Base-by-base conservation (phyloP, 2,113 vertebrate species). In the Polypterus bichir region DNA sequence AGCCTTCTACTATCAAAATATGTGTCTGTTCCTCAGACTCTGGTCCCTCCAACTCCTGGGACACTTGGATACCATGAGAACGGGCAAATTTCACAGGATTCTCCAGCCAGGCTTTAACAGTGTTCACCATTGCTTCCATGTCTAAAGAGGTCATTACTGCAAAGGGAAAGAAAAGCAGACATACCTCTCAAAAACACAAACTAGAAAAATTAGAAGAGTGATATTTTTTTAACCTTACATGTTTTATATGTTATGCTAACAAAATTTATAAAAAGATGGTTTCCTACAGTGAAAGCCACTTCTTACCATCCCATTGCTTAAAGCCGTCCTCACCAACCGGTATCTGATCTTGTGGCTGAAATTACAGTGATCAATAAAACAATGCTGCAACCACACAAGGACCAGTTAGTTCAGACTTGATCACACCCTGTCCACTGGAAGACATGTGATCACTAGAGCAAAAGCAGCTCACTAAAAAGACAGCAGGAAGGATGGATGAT, bases 251-350 rank as follows among this genome's bases (percentile, higher is more conserved):
- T 27, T 27, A 27, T 27, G 27, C 27, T 27, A 27, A 27, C 27
- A 27, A 27, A 27, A 27, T 27, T 27, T 27, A 27, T 27, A 27
- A 27, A 27, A 27, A 27, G 27, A 27, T 64, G 61, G 67, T 77
- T 86, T 83, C 84, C 85, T 87, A 86, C 61, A 70, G 81, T 77
- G 71, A 86, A 74, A 86, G 85, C 80, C 68, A 77, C 74, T 27
- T 85, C 95, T 97, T 88, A 93, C 88, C 88, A 86, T 90, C 88
- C 85, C 86, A 90, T 73, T 90, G 88, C 76, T 66, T 90, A 88
- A 88, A 90, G 84, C 88, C 88, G 76, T 89, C 87, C 67, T 76
- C 75, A 69, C 87, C 88, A 60, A 90, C 84, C 70, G 84, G 79
- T 86, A 90, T 90, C 71, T 87, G 84, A 86, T 88, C 86, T 59